These are phyloP conservation scores for Octopus bimaculoides DNA, from an alignment of 1,140 invertebrate genomes.

Conservation along the genomic window DNA sequence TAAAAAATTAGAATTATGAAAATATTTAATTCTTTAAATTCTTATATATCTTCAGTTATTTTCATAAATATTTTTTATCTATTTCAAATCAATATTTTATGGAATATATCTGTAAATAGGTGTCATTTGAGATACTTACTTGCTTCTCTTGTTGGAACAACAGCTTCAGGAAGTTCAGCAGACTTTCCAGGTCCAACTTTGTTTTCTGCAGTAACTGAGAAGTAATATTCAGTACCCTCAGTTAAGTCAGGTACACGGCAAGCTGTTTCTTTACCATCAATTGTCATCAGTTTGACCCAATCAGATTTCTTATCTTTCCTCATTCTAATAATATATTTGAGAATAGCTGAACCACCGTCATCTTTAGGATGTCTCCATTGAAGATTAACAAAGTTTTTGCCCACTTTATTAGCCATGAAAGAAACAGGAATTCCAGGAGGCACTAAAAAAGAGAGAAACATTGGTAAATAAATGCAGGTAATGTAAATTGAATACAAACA, in stretches of 20 bases:
- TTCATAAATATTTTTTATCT: background rate
- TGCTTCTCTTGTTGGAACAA: constrained; percentile 90
- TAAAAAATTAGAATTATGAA: background rate
- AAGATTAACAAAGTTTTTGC: constrained; percentile 88
- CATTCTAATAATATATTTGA: constrained; percentile 57
- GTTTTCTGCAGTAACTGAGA: constrained; percentile 93
- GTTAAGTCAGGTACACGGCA: constrained; percentile 69
- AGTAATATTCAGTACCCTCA: constrained; percentile 86
- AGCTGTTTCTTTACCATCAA: constrained; percentile 30
- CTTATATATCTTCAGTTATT: background rate
- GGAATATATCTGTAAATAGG: too few relatives aligned
- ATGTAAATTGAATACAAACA: too few relatives aligned
- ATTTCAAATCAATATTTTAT: too few relatives aligned
- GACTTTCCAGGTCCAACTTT: constrained; percentile 94
- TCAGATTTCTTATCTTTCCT: constrained; percentile 33
- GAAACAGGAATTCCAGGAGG: constrained; percentile 87
- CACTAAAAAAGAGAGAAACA: background rate
- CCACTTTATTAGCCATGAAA: constrained; percentile 88
- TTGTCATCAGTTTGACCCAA: constrained; percentile 45
- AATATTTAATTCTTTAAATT: background rate
- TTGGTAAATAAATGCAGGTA: too few relatives aligned
- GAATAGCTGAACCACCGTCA: constrained; percentile 90
- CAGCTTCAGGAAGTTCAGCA: constrained; percentile 78
- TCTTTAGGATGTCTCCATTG: constrained; percentile 87
- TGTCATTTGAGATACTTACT: constrained; percentile 57